Base-by-base conservation (phyloP, 2,888 invertebrate species). In the Pherbina coryleti region DNA sequence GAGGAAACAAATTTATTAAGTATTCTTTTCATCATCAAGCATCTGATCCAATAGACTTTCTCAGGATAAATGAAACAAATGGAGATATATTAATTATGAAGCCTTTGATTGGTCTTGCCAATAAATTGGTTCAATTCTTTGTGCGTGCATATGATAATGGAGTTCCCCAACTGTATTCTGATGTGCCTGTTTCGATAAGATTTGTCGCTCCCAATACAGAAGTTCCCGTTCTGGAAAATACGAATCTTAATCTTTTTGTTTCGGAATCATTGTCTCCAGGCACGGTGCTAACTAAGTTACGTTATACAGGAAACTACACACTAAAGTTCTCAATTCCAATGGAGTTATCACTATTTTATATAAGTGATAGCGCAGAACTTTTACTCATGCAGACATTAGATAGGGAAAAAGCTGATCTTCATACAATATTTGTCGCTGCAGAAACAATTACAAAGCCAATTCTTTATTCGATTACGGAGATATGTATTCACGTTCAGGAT, bases 81-180 rank as follows among this genome's bases (percentile, higher is more conserved):
- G 97, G 97, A 11, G 93, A 93, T 82, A 90, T 97, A 31, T 93
- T 92, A 75, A 89, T 96, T 77, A 91, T 92, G 9, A 92, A 93
- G 82, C 92, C 92, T 84, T 93, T 93, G 22, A 88, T 91, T 19
- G 88, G 91, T 31, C 93, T 89, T 85, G 81, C 82, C 44, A 94
- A 94, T 78, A 93, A 95, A 89, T 91, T 94, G 75, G 94, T 96
- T 88, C 96, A 96, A 90, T 95, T 98, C 88, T 97, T 97, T 90
- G 94, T 98, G 73, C 93, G 96, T 79, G 98, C 97, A 19, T 93
- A 93, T 73, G 98, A 98, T 91, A 92, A 92, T 84, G 97, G 97
- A 0, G 91, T 91, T 17, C 92, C 92, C 77, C 93, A 95, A 62
- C 93, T 94, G 81, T 94, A 96, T 88, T 92, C 93, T 55, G 95